Evolutionary conservation across 1,140 invertebrate species (phyloP).

Genomic region (Globodera ellingtonae): DNA sequence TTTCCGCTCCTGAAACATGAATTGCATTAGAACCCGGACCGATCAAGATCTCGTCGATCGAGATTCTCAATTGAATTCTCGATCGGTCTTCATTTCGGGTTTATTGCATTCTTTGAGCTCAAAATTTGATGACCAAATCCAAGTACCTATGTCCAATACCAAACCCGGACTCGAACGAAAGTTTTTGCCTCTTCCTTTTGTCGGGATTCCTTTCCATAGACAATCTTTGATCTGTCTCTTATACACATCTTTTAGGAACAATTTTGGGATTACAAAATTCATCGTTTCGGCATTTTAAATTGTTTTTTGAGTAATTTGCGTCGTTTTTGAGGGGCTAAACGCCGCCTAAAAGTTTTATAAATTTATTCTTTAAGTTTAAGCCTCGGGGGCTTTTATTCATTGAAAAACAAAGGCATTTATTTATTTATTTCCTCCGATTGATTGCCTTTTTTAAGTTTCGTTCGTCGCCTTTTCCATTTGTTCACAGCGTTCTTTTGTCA

Average conservation of each 20-base stretch:
- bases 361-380: not conserved
- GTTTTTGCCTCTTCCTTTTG: too few relatives aligned
- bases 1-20: slow-evolving; percentile 72
- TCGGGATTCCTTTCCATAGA: too few relatives aligned
- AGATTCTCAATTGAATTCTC: too few relatives aligned
- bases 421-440: not conserved
- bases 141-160: too few relatives aligned
- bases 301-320: too few relatives aligned
- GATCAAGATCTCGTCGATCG: not conserved
- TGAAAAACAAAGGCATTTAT: not conserved
- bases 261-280: not conserved
- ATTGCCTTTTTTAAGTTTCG: not conserved
- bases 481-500: not conserved
- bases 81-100: too few relatives aligned
- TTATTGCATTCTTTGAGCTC: too few relatives aligned
- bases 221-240: too few relatives aligned
- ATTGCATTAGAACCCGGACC: not conserved
- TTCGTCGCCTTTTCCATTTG: not conserved
- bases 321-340: not conserved
- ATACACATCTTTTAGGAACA: too few relatives aligned
- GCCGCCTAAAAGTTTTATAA: not conserved
- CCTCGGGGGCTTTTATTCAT: not conserved
- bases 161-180: too few relatives aligned
- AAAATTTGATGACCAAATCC: too few relatives aligned
- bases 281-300: too few relatives aligned